Evolutionary conservation across 2,797 vertebrate genomes (phyloP).

Genomic region (Hemitrygon akajei): DNA sequence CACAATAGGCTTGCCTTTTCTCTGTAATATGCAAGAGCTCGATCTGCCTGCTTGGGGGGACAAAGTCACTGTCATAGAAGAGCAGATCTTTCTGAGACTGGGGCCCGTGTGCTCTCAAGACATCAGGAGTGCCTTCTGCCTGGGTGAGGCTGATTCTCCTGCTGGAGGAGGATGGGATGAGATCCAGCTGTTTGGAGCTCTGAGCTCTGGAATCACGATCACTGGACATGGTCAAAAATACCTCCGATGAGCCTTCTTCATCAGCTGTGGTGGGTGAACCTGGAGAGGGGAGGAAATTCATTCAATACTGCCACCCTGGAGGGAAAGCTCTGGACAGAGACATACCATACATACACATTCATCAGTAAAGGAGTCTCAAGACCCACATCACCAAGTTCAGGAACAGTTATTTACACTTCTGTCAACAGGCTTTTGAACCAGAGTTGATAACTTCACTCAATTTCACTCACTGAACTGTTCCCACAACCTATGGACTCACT

Average conservation of each 20-base stretch:
- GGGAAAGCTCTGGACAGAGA: not conserved
- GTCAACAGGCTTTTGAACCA: no score
- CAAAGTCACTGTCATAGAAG: conserved; percentile 80
- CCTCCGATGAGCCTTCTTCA: conserved; percentile 80
- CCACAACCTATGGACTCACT: no score
- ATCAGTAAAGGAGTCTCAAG: no score
- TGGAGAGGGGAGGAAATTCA: conserved; percentile 29
- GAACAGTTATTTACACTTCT: no score
- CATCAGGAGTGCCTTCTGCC: conserved; percentile 62
- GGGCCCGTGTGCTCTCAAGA: conserved; percentile 67
- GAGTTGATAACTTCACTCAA: no score
- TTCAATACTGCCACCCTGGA: not conserved
- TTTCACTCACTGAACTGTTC: no score
- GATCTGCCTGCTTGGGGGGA: conserved; percentile 81
- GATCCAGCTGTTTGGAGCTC: conserved; percentile 77
- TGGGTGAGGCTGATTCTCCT: conserved; percentile 47
- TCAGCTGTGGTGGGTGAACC: conserved; percentile 61
- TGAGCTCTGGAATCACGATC: conserved; percentile 80
- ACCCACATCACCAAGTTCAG: no score
- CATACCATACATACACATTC: no score
- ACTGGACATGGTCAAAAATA: conserved; percentile 82
- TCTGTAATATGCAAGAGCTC: conserved; percentile 82
- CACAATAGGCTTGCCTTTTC: conserved; percentile 79
- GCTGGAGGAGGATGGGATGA: conserved; percentile 62
- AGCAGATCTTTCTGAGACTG: conserved; percentile 47